Conservation (phyloP, 2,888 invertebrate species). For the Xanthorhoe designata region DNA sequence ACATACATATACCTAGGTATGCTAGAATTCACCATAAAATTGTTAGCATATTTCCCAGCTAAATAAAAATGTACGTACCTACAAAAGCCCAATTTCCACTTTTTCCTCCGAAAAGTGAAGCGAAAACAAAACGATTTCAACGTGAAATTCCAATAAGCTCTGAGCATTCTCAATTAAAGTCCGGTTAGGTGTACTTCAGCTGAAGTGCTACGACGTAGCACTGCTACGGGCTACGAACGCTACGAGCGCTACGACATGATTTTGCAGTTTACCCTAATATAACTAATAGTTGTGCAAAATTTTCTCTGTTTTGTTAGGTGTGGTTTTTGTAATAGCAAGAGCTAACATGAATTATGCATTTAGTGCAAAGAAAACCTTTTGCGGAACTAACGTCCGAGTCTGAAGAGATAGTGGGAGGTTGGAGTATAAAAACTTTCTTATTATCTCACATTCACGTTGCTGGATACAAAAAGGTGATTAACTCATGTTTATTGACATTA, state of each 20-base stretch:
- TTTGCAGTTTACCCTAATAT: background rate
- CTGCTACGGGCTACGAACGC: conserved; percentile 7
- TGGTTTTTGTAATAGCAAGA: background rate
- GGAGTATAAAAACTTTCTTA: too few relatives aligned
- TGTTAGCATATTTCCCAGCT: background rate
- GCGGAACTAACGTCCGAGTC: too few relatives aligned
- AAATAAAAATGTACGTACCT: background rate
- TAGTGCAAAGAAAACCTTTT: too few relatives aligned
- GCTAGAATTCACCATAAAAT: too few relatives aligned
- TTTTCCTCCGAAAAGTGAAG: conserved; percentile 3
- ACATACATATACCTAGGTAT: too few relatives aligned
- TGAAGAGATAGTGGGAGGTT: too few relatives aligned
- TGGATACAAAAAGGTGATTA: too few relatives aligned
- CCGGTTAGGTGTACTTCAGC: conserved; percentile 8
- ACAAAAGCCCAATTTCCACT: background rate
- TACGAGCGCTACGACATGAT: background rate
- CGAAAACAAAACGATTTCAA: conserved; percentile 7
- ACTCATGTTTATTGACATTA: too few relatives aligned
- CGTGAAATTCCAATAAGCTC: conserved; percentile 25
- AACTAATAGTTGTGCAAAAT: too few relatives aligned
- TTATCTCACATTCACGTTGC: too few relatives aligned
- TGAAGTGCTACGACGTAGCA: conserved; percentile 16
- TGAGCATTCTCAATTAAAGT: conserved; percentile 20
- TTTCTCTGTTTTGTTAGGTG: background rate
- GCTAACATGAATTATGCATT: background rate